A percentile compares a stretch with the other conserved stretches of the same genome.
These are phyloP conservation scores for Probosciger aterrimus DNA, from an alignment of 2,113 vertebrate species.

Conservation along the genomic window DNA sequence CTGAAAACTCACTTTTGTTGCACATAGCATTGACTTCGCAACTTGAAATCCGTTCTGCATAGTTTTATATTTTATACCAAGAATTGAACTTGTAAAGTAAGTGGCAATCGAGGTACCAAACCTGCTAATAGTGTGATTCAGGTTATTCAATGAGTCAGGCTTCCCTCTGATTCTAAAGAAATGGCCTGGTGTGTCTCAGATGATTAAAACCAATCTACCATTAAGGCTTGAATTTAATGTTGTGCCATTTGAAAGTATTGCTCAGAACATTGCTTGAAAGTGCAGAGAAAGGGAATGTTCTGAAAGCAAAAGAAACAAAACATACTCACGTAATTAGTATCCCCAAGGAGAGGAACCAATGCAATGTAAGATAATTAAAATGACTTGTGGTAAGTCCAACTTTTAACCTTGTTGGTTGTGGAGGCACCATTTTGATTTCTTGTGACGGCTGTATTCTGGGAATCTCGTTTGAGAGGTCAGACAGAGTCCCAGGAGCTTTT, in stretches of 20 bases:
- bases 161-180: slow-evolving; percentile 12
- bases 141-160: slow-evolving; percentile 1
- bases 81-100: slow-evolving; percentile 29
- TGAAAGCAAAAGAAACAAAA: background rate
- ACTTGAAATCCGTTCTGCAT: background rate
- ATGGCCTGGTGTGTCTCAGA: slow-evolving; percentile 38
- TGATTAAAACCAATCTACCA: slow-evolving; percentile 56
- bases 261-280: slow-evolving; percentile 12
- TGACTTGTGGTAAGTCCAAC: slow-evolving; percentile 45
- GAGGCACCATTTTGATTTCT: slow-evolving; percentile 29
- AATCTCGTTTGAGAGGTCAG: slow-evolving; percentile 45
- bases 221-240: slow-evolving; percentile 28
- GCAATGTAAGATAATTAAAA: slow-evolving; percentile 60
- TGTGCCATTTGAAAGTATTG: slow-evolving; percentile 44
- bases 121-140: slow-evolving; percentile 29
- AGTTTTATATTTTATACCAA: slow-evolving; percentile 15
- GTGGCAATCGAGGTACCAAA: slow-evolving; percentile 25
- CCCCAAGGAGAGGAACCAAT: slow-evolving; percentile 57
- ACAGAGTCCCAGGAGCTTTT: background rate
- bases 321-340: slow-evolving; percentile 30
- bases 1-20: background rate
- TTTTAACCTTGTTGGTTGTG: slow-evolving; percentile 55
- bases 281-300: slow-evolving; percentile 15
- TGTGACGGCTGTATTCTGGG: background rate
- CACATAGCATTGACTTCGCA: background rate